Evolutionary conservation across 92 coral and sea anemone genomes (phyloP).

Genomic region (Porites evermanni): DNA sequence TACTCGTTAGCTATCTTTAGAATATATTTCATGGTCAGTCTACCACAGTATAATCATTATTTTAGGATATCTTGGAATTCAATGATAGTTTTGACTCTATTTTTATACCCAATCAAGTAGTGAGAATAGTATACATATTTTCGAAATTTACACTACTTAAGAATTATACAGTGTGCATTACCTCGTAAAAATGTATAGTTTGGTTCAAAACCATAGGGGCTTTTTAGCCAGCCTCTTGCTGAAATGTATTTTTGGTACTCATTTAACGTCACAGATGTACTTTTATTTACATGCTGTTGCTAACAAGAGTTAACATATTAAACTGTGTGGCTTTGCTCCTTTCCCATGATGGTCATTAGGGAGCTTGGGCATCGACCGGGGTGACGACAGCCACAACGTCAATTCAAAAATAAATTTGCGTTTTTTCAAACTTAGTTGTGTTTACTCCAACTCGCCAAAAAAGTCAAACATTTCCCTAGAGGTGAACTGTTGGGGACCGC

Average conservation of each 20-base stretch:
- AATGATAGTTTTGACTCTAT: not conserved
- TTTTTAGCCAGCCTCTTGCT: not conserved
- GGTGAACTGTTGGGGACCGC: too few species aligned
- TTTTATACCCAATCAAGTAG: not conserved
- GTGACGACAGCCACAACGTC: too few species aligned
- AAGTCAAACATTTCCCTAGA: too few species aligned
- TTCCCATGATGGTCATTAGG: too few species aligned
- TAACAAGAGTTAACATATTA: too few species aligned
- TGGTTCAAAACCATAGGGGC: constrained; percentile 14
- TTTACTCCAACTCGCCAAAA: too few species aligned
- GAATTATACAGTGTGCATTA: too few species aligned
- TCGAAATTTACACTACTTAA: not conserved
- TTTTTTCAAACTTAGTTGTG: too few species aligned
- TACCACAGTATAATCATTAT: not conserved
- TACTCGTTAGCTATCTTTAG: not conserved
- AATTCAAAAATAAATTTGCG: too few species aligned
- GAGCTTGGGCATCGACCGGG: too few species aligned
- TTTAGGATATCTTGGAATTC: constrained; percentile 15
- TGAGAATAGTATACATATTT: not conserved
- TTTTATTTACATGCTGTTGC: too few species aligned
- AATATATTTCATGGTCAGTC: not conserved
- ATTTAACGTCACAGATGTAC: not conserved
- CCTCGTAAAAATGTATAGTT: not conserved
- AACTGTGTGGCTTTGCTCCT: too few species aligned
- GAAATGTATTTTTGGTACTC: not conserved